Conservation (phyloP, 2,888 invertebrate species). For the Ischnura elegans region DNA sequence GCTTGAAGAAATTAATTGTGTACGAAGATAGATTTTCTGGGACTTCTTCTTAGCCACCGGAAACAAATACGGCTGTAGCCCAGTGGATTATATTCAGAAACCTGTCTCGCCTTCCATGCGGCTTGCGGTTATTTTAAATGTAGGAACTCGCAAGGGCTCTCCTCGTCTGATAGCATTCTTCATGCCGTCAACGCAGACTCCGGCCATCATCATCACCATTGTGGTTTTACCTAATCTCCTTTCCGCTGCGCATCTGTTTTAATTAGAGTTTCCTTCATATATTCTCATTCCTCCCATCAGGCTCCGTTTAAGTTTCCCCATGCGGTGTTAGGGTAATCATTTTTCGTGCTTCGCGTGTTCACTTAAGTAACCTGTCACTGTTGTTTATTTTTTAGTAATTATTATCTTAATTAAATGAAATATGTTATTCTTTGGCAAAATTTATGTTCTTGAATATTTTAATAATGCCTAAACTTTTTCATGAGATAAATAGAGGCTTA, state of each 20-base stretch:
- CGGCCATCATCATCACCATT: constrained; percentile 9
- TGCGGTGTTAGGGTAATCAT: background rate
- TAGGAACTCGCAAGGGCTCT: background rate
- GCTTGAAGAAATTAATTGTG: background rate
- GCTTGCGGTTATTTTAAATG: background rate
- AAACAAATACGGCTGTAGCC: background rate
- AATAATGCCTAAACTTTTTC: too few relatives aligned
- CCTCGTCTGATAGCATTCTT: background rate
- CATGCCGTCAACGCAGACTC: background rate
- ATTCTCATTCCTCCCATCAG: background rate
- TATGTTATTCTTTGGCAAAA: too few relatives aligned
- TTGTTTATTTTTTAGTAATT: background rate
- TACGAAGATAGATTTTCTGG: background rate
- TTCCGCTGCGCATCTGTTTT: background rate
- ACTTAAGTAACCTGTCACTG: background rate
- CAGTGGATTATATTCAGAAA: background rate
- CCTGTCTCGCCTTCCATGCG: background rate
- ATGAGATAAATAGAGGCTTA: too few relatives aligned
- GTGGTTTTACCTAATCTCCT: background rate
- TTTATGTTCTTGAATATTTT: too few relatives aligned
- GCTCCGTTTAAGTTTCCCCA: background rate
- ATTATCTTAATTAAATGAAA: background rate
- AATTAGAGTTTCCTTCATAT: background rate
- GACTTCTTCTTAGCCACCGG: background rate
- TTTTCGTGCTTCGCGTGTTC: background rate